These are phyloP conservation scores for Drosophila seguyi DNA, from an alignment of 1,140 invertebrate genomes.

Conservation along the genomic window DNA sequence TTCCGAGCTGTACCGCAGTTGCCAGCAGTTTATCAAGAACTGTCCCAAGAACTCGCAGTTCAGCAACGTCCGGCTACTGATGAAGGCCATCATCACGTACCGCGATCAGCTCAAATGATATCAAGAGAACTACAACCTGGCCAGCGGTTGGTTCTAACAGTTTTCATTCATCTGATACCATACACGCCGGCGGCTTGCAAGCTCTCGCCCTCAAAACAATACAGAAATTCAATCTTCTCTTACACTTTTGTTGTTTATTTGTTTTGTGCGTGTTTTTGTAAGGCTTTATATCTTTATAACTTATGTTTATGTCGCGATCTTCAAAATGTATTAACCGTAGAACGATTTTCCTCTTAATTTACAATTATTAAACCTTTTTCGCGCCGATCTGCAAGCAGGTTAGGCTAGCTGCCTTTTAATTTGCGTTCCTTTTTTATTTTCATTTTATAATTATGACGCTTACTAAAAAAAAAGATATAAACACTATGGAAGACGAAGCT, in stretches of 20 bases:
- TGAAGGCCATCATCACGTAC: conserved; percentile 90
- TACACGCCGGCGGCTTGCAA: conserved; percentile 39
- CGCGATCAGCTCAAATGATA: conserved; percentile 83
- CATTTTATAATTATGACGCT: conserved; percentile 43
- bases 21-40: conserved; percentile 89
- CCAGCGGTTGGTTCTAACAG: conserved; percentile 60
- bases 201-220: conserved; percentile 30
- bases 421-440: conserved; percentile 29
- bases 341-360: conserved; percentile 19
- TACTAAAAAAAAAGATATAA: conserved; percentile 1
- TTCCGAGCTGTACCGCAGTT: conserved; percentile 90
- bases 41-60: conserved; percentile 90
- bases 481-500: conserved; percentile 23
- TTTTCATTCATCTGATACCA: conserved; percentile 2
- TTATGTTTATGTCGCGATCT: conserved; percentile 58
- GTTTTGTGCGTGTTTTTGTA: conserved; percentile 58
- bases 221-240: conserved; percentile 26
- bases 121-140: conserved; percentile 52
- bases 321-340: conserved; percentile 27
- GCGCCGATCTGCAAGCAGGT: conserved; percentile 31
- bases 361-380: conserved; percentile 22
- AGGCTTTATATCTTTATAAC: conserved; percentile 46
- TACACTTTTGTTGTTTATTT: conserved; percentile 33
- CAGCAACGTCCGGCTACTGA: conserved; percentile 91
- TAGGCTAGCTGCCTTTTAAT: conserved; percentile 15